phyloP scores from a whole-genome alignment of 92 coral and sea anemone species.

The Parazoanthus swiftii region DNA sequence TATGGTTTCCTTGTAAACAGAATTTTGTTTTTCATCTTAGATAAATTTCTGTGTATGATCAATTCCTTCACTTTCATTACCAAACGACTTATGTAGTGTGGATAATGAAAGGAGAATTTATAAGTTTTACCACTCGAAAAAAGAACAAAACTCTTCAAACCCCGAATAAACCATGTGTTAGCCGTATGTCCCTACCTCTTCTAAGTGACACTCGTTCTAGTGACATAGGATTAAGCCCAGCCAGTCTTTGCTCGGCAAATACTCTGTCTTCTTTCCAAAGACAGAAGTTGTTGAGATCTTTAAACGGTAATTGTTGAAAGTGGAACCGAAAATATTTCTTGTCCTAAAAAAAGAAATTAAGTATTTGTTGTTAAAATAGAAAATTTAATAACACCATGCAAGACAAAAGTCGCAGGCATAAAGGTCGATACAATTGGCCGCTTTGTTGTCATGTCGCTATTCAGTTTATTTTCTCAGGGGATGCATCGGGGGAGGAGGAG shows the following conservation, averaged over 20 bases:
- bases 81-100: too few species aligned
- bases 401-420: not conserved
- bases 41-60: too few species aligned
- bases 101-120: too few species aligned
- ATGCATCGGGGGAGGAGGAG: too few species aligned
- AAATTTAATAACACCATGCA: not conserved
- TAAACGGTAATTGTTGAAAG: conserved; percentile 65
- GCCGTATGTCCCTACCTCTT: conserved; percentile 33
- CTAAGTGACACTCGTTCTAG: conserved; percentile 63
- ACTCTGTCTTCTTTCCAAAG: conserved; percentile 82
- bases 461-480: too few species aligned
- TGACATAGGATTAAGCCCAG: conserved; percentile 86
- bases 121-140: not conserved
- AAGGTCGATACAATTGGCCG: too few species aligned
- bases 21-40: too few species aligned
- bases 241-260: conserved; percentile 87
- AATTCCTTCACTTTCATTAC: too few species aligned
- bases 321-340: conserved; percentile 64
- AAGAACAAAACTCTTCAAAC: not conserved
- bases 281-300: conserved; percentile 58
- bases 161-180: not conserved
- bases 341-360: conserved; percentile 35
- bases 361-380: too few species aligned
- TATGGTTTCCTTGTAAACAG: too few species aligned
- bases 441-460: too few species aligned